Evolutionary conservation across 2,113 vertebrate species (phyloP).

Genomic region (Lucifuga dentata): DNA sequence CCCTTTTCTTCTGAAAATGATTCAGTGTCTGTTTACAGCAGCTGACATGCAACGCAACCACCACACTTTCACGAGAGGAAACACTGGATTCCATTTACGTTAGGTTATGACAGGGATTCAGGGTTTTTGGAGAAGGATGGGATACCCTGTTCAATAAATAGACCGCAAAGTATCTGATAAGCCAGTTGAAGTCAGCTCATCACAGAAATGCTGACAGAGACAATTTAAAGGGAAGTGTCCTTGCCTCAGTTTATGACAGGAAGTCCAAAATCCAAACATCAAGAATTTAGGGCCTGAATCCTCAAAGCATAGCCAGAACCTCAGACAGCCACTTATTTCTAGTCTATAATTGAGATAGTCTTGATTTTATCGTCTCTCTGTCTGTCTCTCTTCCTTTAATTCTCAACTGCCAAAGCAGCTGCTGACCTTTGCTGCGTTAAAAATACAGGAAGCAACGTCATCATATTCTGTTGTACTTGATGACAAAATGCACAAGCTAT

Average conservation of each 20-base stretch:
- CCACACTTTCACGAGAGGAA: neutral
- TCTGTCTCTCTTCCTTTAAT: conserved; percentile 47
- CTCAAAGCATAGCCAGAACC: conserved; percentile 57
- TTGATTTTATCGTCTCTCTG: conserved; percentile 45
- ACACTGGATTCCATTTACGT: neutral
- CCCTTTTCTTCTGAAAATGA: conserved; percentile 40
- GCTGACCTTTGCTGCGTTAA: conserved; percentile 19
- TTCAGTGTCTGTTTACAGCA: conserved; percentile 30
- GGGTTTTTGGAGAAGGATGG: neutral
- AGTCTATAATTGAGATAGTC: conserved; percentile 65
- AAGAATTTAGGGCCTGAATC: conserved; percentile 64
- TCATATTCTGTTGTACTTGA: neutral
- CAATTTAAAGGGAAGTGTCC: conserved; percentile 46
- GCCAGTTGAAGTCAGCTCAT: conserved; percentile 18
- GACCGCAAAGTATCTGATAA: neutral
- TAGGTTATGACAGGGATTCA: neutral
- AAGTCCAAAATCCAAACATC: conserved; percentile 63
- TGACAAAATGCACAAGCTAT: conserved; percentile 17
- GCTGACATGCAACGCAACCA: neutral
- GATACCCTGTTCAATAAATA: neutral
- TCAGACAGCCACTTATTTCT: conserved; percentile 66
- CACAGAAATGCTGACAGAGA: conserved; percentile 54
- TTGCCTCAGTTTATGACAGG: conserved; percentile 61
- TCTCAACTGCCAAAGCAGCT: conserved; percentile 21
- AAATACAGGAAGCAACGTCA: conserved; percentile 12